These are phyloP conservation scores for Petrocephalus microphthalmus DNA, from an alignment of 2,113 vertebrate genomes.

Conservation along the genomic window DNA sequence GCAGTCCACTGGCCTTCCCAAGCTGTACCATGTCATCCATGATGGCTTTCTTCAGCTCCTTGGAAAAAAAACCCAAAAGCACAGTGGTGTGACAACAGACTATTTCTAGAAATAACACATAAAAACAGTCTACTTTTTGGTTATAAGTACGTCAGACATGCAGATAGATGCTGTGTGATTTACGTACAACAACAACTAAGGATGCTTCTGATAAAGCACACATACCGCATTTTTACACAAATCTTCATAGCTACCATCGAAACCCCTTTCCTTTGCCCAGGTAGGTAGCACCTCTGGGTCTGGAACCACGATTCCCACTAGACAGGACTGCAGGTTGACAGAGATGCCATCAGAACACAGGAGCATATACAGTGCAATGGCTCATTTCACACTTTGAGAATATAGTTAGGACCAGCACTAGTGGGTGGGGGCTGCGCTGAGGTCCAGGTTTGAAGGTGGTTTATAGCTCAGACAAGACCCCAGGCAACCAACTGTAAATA, in stretches of 20 bases:
- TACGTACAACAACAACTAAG: background rate
- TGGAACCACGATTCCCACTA: conserved; percentile 91
- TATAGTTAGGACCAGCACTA: background rate
- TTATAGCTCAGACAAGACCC: background rate
- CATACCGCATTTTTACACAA: conserved; percentile 81
- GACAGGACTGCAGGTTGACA: conserved; percentile 69
- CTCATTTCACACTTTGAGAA: background rate
- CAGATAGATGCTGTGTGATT: background rate
- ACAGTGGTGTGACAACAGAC: background rate
- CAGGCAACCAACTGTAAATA: background rate
- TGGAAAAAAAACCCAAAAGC: conserved; percentile 20
- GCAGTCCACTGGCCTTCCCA: conserved; percentile 86
- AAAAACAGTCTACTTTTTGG: background rate
- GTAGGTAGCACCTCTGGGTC: conserved; percentile 83
- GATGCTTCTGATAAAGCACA: background rate
- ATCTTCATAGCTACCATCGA: conserved; percentile 73
- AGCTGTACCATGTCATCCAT: conserved; percentile 87
- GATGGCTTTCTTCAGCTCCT: conserved; percentile 83
- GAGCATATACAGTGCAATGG: background rate
- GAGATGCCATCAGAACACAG: background rate
- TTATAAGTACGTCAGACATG: background rate
- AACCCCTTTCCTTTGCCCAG: conserved; percentile 88
- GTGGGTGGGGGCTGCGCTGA: background rate
- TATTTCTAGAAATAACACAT: background rate
- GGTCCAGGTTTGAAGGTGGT: background rate